A percentile compares a stretch with the other conserved stretches of the same genome.
These are phyloP conservation scores for Nymphalis io DNA, from an alignment of 1,140 invertebrate species.

Conservation along the genomic window DNA sequence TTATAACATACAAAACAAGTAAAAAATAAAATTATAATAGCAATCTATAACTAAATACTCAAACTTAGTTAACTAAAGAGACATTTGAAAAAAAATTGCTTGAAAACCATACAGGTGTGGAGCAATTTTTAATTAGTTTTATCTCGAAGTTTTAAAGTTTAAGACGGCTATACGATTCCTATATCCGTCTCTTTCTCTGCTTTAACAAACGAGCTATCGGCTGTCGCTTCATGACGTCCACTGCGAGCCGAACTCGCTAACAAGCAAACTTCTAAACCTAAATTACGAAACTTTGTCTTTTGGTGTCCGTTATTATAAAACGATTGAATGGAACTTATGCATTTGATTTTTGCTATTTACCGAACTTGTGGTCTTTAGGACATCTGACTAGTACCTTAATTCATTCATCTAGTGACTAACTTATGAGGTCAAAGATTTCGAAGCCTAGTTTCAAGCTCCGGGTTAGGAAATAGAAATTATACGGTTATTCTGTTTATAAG, in stretches of 20 bases:
- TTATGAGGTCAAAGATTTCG: too few species aligned
- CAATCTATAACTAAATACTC: too few species aligned
- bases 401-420: too few species aligned
- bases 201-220: not conserved
- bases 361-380: too few species aligned
- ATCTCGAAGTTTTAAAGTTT: conserved; percentile 8
- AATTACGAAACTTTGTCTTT: conserved; percentile 11
- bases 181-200: not conserved
- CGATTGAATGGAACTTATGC: not conserved
- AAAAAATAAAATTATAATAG: too few species aligned
- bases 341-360: not conserved
- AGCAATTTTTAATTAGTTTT: conserved; percentile 11
- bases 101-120: not conserved
- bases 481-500: too few species aligned
- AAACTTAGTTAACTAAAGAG: too few species aligned
- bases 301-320: not conserved
- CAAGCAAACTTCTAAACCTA: conserved; percentile 12
- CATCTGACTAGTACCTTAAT: too few species aligned
- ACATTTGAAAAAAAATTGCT: too few species aligned
- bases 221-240: not conserved
- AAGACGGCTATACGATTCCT: not conserved
- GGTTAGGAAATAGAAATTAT: too few species aligned
- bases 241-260: not conserved
- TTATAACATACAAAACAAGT: too few species aligned
- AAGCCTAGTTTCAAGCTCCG: too few species aligned